A percentile compares a stretch with the other conserved stretches of the same genome.
These are phyloP conservation scores for Meta bourneti DNA, from an alignment of 2,888 invertebrate genomes.

Conservation along the genomic window DNA sequence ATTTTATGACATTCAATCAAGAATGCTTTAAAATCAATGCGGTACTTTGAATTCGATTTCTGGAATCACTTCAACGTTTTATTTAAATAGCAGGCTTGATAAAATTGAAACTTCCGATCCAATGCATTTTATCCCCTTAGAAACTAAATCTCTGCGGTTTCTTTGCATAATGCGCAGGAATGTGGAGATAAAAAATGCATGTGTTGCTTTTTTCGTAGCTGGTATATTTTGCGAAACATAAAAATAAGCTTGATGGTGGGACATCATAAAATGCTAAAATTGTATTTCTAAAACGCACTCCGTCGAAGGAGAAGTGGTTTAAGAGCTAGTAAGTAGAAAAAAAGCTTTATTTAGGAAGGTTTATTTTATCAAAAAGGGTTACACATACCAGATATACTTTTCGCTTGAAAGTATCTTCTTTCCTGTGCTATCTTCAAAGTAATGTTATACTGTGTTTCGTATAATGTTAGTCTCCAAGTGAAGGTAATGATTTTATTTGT, in stretches of 20 bases:
- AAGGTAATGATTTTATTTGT: too few species aligned
- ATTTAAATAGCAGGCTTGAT: not conserved
- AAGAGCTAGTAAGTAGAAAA: not conserved
- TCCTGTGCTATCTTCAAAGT: too few species aligned
- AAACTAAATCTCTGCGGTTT: not conserved
- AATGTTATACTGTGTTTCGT: too few species aligned
- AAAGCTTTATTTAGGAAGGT: too few species aligned
- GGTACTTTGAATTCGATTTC: not conserved
- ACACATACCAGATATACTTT: too few species aligned
- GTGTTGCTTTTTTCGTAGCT: constrained; percentile 17
- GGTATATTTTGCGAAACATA: constrained; percentile 39
- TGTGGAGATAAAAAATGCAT: constrained; percentile 16
- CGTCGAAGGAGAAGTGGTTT: not conserved
- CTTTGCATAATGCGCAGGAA: not conserved
- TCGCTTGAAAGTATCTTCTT: too few species aligned
- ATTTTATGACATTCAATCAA: not conserved
- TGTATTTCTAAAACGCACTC: constrained; percentile 11
- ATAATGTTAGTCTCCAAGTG: too few species aligned
- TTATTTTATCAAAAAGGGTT: too few species aligned
- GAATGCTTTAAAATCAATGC: not conserved
- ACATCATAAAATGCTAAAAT: constrained; percentile 19
- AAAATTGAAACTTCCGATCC: constrained; percentile 1
- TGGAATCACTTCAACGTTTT: not conserved
- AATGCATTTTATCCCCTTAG: not conserved
- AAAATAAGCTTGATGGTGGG: constrained; percentile 34